A percentile compares a stretch with the other conserved stretches of the same genome.
phyloP scores from a whole-genome alignment of 2,797 vertebrate genomes.

The Dryobates pubescens region DNA sequence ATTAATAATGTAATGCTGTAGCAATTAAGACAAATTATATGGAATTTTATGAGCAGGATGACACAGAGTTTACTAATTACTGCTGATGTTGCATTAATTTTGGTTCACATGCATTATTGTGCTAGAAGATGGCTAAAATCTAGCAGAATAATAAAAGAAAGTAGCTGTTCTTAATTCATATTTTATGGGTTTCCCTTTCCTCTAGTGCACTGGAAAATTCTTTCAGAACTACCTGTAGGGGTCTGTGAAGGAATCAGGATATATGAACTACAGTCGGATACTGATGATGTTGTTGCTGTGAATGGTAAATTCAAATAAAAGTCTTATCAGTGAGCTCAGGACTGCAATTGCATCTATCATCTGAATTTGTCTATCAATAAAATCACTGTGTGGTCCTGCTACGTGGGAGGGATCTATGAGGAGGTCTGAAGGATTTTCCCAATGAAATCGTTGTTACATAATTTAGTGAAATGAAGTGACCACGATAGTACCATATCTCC shows the following conservation, averaged over 20 bases:
- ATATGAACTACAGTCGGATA: neutral
- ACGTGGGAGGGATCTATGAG: fast-evolving
- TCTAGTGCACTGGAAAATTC: neutral
- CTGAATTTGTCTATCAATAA: neutral
- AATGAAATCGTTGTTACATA: neutral
- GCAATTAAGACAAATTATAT: neutral
- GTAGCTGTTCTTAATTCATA: neutral
- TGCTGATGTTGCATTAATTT: neutral
- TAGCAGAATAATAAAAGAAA: neutral
- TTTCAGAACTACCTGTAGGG: neutral
- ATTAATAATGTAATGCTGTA: neutral
- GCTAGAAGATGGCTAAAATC: neutral
- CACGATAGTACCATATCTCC: neutral
- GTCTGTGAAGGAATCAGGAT: fast-evolving
- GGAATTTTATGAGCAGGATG: neutral
- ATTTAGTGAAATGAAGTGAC: neutral
- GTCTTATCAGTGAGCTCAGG: neutral
- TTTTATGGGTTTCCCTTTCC: neutral
- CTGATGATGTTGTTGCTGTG: neutral
- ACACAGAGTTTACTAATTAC: neutral
- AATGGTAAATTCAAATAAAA: neutral
- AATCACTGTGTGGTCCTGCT: neutral
- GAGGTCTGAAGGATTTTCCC: neutral
- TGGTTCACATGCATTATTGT: neutral
- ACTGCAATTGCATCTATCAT: neutral